Conservation (phyloP, 2,797 vertebrate genomes). For the Spea hammondii region DNA sequence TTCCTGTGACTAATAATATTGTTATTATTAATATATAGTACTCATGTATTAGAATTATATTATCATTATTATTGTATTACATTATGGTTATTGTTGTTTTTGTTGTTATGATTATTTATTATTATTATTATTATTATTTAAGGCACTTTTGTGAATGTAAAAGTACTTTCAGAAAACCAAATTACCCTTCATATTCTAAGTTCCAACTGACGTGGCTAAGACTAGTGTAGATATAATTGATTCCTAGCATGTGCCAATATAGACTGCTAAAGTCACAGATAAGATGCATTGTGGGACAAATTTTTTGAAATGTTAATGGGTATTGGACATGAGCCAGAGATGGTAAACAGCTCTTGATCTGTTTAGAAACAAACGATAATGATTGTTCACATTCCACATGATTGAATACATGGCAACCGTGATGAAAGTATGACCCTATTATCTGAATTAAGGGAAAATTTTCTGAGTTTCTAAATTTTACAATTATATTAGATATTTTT, state of each 20-base stretch:
- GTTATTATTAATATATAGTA: no score
- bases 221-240: slow-evolving; percentile 72
- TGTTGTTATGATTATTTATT: no score
- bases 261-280: slow-evolving; percentile 70
- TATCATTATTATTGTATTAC: no score
- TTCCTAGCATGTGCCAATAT: slow-evolving; percentile 73
- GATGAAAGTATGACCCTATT: slow-evolving; percentile 69
- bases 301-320: slow-evolving; percentile 82
- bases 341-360: slow-evolving; percentile 80
- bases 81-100: no score
- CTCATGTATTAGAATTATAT: no score
- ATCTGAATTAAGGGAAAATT: slow-evolving; percentile 58
- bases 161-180: slow-evolving; percentile 70
- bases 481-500: slow-evolving; percentile 22
- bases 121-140: slow-evolving; percentile 37
- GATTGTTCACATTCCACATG: slow-evolving; percentile 72
- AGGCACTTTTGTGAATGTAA: slow-evolving; percentile 70
- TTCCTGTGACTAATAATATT: no score
- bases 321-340: slow-evolving; percentile 77
- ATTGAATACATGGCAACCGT: slow-evolving; percentile 69
- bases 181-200: slow-evolving; percentile 72
- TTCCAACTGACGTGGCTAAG: slow-evolving; percentile 71
- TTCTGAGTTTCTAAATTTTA: slow-evolving; percentile 58
- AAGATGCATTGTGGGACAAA: slow-evolving; percentile 79
- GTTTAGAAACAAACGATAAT: slow-evolving; percentile 80